A percentile compares a stretch with the other conserved stretches of the same genome.
Conservation (phyloP, 2,113 vertebrate species). For the Nibea coibor region DNA sequence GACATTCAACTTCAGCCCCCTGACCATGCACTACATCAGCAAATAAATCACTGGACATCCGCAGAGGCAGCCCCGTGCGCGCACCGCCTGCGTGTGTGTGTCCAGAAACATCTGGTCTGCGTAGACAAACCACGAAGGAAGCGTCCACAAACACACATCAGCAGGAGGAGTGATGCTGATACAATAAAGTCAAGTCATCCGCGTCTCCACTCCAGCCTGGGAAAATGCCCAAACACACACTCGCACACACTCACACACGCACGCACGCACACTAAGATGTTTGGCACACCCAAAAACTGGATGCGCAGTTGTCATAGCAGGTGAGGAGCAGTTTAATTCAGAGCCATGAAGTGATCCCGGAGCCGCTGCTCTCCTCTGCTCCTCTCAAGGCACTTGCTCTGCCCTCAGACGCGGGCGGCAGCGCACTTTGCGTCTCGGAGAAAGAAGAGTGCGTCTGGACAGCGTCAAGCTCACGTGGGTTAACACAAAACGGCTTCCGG, state of each 20-base stretch:
- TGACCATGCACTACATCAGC: slow-evolving; percentile 55
- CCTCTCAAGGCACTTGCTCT: not conserved
- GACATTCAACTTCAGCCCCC: slow-evolving; percentile 62
- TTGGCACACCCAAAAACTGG: slow-evolving; percentile 74
- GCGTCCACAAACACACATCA: slow-evolving; percentile 22
- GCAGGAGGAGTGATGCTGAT: not conserved
- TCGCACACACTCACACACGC: not conserved
- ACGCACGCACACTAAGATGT: slow-evolving; percentile 31
- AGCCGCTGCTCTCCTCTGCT: not conserved
- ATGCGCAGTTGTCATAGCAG: slow-evolving; percentile 52
- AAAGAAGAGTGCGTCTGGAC: slow-evolving; percentile 1
- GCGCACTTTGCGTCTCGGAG: slow-evolving; percentile 33
- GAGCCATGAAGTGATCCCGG: not conserved
- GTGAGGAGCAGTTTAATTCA: not conserved
- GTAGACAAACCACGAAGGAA: not conserved
- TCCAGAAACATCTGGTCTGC: slow-evolving; percentile 59
- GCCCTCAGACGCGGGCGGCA: not conserved
- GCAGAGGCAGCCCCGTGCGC: slow-evolving; percentile 1
- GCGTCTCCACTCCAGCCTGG: slow-evolving; percentile 28
- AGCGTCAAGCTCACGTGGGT: rapidly evolving
- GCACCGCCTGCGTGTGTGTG: not conserved
- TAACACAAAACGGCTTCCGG: not conserved
- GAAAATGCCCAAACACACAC: slow-evolving; percentile 18
- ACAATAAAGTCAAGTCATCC: slow-evolving; percentile 48
- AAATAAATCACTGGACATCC: slow-evolving; percentile 26